Conservation (phyloP, 2,113 vertebrate genomes). For the Conger conger region DNA sequence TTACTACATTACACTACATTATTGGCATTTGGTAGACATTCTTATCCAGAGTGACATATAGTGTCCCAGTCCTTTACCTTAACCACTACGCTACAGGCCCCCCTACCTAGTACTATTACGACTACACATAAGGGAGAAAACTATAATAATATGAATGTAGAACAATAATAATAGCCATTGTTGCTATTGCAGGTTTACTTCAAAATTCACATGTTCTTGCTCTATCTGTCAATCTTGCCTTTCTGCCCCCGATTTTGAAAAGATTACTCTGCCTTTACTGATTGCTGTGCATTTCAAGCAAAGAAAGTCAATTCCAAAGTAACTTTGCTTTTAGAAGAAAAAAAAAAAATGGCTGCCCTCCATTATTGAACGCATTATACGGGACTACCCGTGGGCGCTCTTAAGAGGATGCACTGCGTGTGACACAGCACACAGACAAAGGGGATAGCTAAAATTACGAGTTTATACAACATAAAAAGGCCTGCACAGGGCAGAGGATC, state of each 20-base stretch:
- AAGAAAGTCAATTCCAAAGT: background rate
- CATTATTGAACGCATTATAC: background rate
- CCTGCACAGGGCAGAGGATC: background rate
- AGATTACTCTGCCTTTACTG: background rate
- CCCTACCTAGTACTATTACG: no score
- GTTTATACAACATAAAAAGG: background rate
- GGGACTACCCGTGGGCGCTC: background rate
- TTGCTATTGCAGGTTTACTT: background rate
- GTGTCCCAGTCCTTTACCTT: no score
- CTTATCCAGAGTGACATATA: no score
- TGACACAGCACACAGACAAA: background rate
- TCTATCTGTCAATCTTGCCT: background rate
- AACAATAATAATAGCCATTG: background rate
- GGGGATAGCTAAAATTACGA: background rate
- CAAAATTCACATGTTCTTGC: background rate
- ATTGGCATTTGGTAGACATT: no score
- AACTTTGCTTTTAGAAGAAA: background rate
- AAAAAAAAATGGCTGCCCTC: background rate
- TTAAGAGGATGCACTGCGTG: background rate
- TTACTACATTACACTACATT: no score
- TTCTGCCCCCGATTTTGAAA: background rate
- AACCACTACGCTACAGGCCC: no score
- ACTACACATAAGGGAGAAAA: no score
- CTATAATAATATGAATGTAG: background rate
- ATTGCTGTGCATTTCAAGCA: background rate